Percentiles rank a stretch among this genome's conserved stretches.
These are phyloP conservation scores for Halcyon badia DNA, from an alignment of 2,797 vertebrate species.

Conservation along the genomic window DNA sequence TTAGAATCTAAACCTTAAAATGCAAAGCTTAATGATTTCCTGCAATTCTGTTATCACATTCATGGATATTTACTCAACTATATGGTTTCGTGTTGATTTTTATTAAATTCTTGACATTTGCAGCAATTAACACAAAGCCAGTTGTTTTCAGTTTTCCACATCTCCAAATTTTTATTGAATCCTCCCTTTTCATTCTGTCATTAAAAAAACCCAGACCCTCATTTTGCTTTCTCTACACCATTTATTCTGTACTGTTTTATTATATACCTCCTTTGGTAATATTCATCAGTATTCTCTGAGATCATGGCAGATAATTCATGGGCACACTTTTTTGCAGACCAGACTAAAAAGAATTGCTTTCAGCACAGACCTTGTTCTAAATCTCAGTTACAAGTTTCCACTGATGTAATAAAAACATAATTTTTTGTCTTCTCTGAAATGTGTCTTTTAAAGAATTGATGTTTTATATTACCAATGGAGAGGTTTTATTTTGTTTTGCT, in stretches of 20 bases:
- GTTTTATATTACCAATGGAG: background rate
- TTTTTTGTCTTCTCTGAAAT: background rate
- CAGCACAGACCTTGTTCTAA: background rate
- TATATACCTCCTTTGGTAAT: background rate
- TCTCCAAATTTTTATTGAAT: background rate
- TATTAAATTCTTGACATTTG: background rate
- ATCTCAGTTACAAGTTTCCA: background rate
- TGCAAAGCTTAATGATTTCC: background rate
- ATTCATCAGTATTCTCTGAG: background rate
- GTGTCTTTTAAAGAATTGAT: background rate
- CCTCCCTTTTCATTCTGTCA: background rate
- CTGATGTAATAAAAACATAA: background rate
- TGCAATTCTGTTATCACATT: background rate
- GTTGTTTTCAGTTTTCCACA: background rate
- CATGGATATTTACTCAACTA: background rate
- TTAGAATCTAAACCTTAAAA: background rate
- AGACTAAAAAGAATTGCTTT: background rate
- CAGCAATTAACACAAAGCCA: background rate
- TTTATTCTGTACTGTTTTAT: background rate
- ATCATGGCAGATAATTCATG: background rate
- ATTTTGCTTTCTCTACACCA: background rate
- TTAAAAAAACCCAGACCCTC: background rate
- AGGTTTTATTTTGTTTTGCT: background rate
- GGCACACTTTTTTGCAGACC: fast-evolving
- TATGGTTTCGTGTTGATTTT: background rate